Evolutionary conservation across 1,140 invertebrate species (phyloP), one percentile per base, ranked within the genome.

Genomic region (Leucophenga varia): DNA sequence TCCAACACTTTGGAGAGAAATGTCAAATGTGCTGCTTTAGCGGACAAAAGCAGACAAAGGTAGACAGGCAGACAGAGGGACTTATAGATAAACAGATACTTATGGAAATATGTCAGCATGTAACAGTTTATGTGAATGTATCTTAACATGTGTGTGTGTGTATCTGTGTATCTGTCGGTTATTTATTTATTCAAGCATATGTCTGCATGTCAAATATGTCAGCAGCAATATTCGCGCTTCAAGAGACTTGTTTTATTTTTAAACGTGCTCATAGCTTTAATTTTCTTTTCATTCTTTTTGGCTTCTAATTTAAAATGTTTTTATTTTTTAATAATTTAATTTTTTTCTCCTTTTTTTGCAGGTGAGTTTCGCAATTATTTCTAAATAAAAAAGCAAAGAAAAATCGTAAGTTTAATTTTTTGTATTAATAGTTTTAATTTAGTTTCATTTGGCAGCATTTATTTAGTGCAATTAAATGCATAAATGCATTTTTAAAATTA

Each of bases 161-260:
- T 35, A 6, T 25, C 10, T 39, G 12, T 5, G 12, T 39, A 36
- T 36, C 14, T n/a, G 8, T 36, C 14, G 7, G 7, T 8, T 36
- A 36, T 36, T 36, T 36, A 36, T 39, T 39, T 39, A 25, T 25
- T 5, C 22, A 25, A 25, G 22, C 22, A 25, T 25, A 10, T 25
- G n/a, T n/a, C n/a, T n/a, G n/a, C n/a, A n/a, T n/a, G n/a, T n/a
- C n/a, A n/a, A n/a, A n/a, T n/a, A n/a, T n/a, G n/a, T n/a, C n/a
- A n/a, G n/a, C n/a, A n/a, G n/a, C n/a, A n/a, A n/a, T n/a, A n/a
- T n/a, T n/a, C n/a, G n/a, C n/a, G n/a, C n/a, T n/a, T n/a, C n/a
- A n/a, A n/a, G n/a, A n/a, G n/a, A n/a, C 14, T 36, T 9, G 8
- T 8, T 36, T 36, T 36, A 36, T n/a, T 36, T 36, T 36, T 36